Percentiles rank a stretch among this genome's conserved stretches.
phyloP scores from a whole-genome alignment of 2,797 vertebrate genomes.

The Margarornis squamiger region DNA sequence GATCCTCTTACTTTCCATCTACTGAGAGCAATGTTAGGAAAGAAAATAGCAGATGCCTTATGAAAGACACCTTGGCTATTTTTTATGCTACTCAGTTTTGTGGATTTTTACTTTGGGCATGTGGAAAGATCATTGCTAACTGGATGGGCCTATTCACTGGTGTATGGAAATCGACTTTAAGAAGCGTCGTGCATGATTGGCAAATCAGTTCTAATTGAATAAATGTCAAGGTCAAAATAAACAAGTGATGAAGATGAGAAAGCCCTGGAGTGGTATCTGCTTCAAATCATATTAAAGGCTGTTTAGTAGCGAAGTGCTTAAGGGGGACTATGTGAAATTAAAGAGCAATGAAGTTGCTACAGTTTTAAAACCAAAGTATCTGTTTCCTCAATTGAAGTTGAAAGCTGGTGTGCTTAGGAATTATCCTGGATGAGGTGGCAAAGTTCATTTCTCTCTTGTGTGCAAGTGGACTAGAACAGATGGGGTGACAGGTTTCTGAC shows the following conservation, averaged over 20 bases:
- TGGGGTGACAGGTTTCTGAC: neutral
- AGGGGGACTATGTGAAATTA: slow-evolving; percentile 45
- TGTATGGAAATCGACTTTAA: slow-evolving; percentile 70
- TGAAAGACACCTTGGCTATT: neutral
- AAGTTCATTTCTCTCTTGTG: neutral
- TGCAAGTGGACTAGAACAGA: neutral
- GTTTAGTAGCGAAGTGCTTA: slow-evolving; percentile 57
- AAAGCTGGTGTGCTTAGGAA: neutral
- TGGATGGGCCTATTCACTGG: slow-evolving; percentile 66
- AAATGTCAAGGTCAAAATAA: slow-evolving; percentile 82
- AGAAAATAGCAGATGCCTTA: neutral
- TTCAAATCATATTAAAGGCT: slow-evolving; percentile 73
- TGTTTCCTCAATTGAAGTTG: neutral
- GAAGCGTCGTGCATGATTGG: slow-evolving; percentile 77
- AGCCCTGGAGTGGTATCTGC: slow-evolving; percentile 73
- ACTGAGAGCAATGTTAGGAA: neutral
- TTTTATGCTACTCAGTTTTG: neutral
- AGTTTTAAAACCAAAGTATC: neutral
- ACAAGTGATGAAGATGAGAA: slow-evolving; percentile 80
- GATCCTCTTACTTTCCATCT: neutral
- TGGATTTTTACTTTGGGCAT: slow-evolving; percentile 24
- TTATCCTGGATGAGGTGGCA: neutral
- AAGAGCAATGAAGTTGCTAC: slow-evolving; percentile 28
- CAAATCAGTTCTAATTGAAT: slow-evolving; percentile 87
- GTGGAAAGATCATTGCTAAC: slow-evolving; percentile 81